A percentile compares a stretch with the other conserved stretches of the same genome.
These are phyloP conservation scores for Spodoptera litura DNA, from an alignment of 1,140 invertebrate genomes.

Conservation along the genomic window DNA sequence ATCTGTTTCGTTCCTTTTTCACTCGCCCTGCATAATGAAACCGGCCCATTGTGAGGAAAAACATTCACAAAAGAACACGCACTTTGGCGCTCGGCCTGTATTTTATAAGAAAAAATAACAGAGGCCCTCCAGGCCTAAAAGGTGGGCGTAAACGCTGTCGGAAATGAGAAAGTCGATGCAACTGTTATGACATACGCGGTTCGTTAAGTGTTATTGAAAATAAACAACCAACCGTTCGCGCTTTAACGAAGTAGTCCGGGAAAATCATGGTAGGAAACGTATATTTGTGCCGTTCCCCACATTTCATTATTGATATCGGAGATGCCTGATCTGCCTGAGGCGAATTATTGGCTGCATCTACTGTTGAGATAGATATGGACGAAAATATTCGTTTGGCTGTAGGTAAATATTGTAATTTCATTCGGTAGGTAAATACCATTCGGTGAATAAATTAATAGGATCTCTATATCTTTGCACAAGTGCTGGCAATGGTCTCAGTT, in stretches of 20 bases:
- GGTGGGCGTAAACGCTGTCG: constrained; percentile 76
- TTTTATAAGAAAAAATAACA: constrained; percentile 81
- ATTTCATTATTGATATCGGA: constrained; percentile 19
- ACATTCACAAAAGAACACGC: constrained; percentile 81
- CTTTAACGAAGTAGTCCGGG: constrained; percentile 25
- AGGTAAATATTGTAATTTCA: too few species aligned
- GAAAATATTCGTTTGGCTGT: too few species aligned
- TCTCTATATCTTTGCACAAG: constrained; percentile 1
- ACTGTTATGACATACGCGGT: constrained; percentile 84
- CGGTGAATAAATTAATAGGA: too few species aligned
- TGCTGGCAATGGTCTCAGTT: background rate
- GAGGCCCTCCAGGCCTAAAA: constrained; percentile 65
- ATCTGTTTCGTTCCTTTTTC: constrained; percentile 83
- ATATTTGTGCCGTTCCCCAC: constrained; percentile 16
- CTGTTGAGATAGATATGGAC: background rate
- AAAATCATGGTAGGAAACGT: constrained; percentile 12
- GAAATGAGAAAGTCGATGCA: constrained; percentile 80
- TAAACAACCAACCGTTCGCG: constrained; percentile 65
- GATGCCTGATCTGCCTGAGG: background rate
- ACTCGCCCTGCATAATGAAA: constrained; percentile 78
- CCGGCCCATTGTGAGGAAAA: constrained; percentile 78
- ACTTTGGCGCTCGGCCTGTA: constrained; percentile 64
- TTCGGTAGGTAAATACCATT: too few species aligned
- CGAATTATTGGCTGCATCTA: background rate
- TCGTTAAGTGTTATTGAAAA: constrained; percentile 79